Base-by-base conservation (phyloP, 2,888 invertebrate genomes). In the Cremastinae sp. region DNA sequence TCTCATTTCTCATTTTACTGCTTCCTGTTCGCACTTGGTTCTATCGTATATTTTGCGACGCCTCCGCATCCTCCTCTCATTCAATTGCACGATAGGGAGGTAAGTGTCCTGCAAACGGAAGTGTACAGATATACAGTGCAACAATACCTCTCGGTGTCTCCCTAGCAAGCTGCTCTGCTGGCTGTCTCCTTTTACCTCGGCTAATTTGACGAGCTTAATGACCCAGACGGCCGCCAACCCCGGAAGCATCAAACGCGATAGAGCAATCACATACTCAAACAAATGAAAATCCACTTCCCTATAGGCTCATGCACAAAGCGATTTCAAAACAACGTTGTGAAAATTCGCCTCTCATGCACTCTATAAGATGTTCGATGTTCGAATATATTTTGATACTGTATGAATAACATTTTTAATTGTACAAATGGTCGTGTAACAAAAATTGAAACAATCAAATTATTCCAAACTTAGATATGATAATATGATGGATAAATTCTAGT, bases 171-270 rank as follows among this genome's bases (percentile, higher is more conserved):
- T n/a, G n/a, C n/a, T 28, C 28, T 28, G 2, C 28, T 28, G n/a
- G n/a, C n/a, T n/a, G n/a, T 28, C 28, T 28, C 28, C 5, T 28
- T 5, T 5, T 28, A 53, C 37, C 20, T 47, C 10, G 16, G 68
- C 28, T 75, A 62, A 75, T 75, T 68, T 62, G 56, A 9, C 62
- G 28, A 68, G 45, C 45, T 61, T 62, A 58, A 72, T 72, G 28
- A 58, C 62, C 35, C 43, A 45, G 35, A n/a, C n/a, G n/a, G n/a
- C n/a, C n/a, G n/a, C n/a, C n/a, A n/a, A n/a, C 10, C n/a, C 37
- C 20, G 22, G 20, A 56, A 64, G 43, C 22, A 56, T 28, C 16
- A 20, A 51, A 45, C 45, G 7, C 16, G 16, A 53, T 43, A n/a
- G 39, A 47, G 37, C 45, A 59, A 75, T 59, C 56, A 39, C 9